Evolutionary conservation across 2,888 invertebrate genomes (phyloP), one percentile per base, ranked within the genome.

Genomic region (Rhodophaea formosa): DNA sequence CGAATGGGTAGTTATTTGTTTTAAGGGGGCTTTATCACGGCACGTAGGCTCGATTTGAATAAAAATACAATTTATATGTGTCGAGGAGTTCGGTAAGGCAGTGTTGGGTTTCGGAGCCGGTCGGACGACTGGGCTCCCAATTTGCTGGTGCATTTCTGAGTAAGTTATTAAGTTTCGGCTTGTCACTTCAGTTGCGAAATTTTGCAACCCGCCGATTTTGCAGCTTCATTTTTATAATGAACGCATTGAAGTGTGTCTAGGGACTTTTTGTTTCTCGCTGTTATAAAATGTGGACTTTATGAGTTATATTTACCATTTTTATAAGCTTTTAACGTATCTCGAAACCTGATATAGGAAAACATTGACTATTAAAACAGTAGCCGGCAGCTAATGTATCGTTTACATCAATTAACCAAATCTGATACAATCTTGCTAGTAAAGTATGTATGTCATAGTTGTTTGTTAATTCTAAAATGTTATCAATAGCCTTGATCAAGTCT

Each of bases 31-130:
- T 85, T 88, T 88, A 88, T 87, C 84, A 79, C 77, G 71, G 86
- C 88, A 87, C 87, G 88, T 87, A 86, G 84, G 84, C 80, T 80
- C 77, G 80, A 90, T 91, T 91, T 91, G 88, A 91, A 91, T 91
- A 91, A 91, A 90, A 88, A 90, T 86, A 87, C 91, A 82, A 90
- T 90, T 90, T 91, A 88, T 90, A 90, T 91, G 91, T 89, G 89
- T 86, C 82, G 84, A 82, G 74, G 84, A 80, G 82, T 81, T 79
- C 76, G 84, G 84, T 80, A 78, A 82, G 82, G 80, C 84, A 77
- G 88, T 88, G 78, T 90, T 79, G 85, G 81, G 88, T 91, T 88
- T 84, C 89, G 64, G 72, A 86, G 86, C 90, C 87, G 89, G 90
- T 89, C 72, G 64, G 72, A 75, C 80, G 75, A 77, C 79, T 80